Percentiles rank a stretch among this genome's conserved stretches.
phyloP scores from a whole-genome alignment of 2,113 vertebrate species.

The Cacatua alba region DNA sequence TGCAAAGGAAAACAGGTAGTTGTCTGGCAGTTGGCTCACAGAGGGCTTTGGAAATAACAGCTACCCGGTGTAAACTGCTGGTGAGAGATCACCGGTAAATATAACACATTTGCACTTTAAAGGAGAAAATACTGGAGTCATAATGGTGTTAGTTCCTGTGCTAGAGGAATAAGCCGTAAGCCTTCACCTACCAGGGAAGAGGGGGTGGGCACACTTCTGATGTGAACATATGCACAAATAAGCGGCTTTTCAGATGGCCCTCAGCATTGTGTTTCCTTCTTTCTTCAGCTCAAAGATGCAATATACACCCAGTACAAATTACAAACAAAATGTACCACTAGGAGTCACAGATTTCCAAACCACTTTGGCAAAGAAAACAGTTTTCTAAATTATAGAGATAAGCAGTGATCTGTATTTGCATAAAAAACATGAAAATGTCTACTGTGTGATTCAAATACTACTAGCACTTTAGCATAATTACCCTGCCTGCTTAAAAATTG shows the following conservation, averaged over 20 bases:
- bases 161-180: not conserved
- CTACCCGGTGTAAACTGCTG: not conserved
- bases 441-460: slow-evolving; percentile 48
- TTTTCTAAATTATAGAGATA: slow-evolving; percentile 48
- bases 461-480: slow-evolving; percentile 40
- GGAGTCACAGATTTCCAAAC: slow-evolving; percentile 18
- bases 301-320: not conserved
- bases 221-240: not conserved
- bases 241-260: not conserved
- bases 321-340: slow-evolving; percentile 5
- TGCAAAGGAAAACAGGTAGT: not conserved
- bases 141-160: not conserved
- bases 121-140: not conserved
- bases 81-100: not conserved
- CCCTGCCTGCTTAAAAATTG: slow-evolving; percentile 20
- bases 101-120: not conserved
- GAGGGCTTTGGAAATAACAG: not conserved
- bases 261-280: not conserved
- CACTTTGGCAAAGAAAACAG: slow-evolving; percentile 27
- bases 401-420: slow-evolving; percentile 44
- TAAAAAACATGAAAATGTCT: slow-evolving; percentile 53
- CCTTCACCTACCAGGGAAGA: not conserved
- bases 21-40: not conserved
- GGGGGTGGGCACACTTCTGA: not conserved
- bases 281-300: not conserved